These are phyloP conservation scores for Leptopilina boulardi DNA, from an alignment of 1,140 invertebrate genomes.

Conservation along the genomic window DNA sequence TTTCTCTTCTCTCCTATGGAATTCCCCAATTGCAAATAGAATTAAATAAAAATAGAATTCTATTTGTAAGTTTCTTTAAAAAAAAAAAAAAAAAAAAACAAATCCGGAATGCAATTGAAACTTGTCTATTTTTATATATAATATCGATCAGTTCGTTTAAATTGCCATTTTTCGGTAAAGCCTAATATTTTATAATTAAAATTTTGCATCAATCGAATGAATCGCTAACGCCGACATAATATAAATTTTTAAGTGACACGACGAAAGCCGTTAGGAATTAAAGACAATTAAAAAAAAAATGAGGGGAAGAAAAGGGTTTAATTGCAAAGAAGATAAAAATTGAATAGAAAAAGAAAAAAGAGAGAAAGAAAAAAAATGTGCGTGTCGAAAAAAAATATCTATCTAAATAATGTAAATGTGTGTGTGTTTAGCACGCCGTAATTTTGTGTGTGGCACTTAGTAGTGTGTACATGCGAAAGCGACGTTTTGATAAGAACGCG, in stretches of 20 bases:
- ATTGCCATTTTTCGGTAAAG: background rate
- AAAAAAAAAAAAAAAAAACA: background rate
- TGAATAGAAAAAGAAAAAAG: too few relatives aligned
- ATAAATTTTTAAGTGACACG: slow-evolving; percentile 16
- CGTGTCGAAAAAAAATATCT: slow-evolving; percentile 57
- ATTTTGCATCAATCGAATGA: slow-evolving; percentile 16
- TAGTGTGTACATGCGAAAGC: slow-evolving; percentile 27
- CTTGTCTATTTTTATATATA: slow-evolving; percentile 24
- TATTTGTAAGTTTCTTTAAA: background rate
- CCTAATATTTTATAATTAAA: background rate
- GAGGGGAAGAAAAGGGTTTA: slow-evolving; percentile 16
- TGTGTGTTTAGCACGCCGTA: slow-evolving; percentile 41
- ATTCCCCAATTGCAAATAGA: slow-evolving; percentile 12
- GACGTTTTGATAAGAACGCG: slow-evolving; percentile 29
- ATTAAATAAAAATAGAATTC: too few relatives aligned
- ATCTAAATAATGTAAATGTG: slow-evolving; percentile 45
- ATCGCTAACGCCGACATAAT: slow-evolving; percentile 5
- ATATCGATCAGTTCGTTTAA: background rate
- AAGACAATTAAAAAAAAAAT: slow-evolving; percentile 37
- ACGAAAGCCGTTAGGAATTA: slow-evolving; percentile 32
- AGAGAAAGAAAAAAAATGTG: slow-evolving; percentile 24
- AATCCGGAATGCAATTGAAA: background rate
- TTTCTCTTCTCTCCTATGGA: background rate
- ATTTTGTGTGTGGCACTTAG: slow-evolving; percentile 58
- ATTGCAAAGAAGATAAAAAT: slow-evolving; percentile 38